Base-by-base conservation (phyloP, 2,113 vertebrate genomes). In the Rhinogobius similis region DNA sequence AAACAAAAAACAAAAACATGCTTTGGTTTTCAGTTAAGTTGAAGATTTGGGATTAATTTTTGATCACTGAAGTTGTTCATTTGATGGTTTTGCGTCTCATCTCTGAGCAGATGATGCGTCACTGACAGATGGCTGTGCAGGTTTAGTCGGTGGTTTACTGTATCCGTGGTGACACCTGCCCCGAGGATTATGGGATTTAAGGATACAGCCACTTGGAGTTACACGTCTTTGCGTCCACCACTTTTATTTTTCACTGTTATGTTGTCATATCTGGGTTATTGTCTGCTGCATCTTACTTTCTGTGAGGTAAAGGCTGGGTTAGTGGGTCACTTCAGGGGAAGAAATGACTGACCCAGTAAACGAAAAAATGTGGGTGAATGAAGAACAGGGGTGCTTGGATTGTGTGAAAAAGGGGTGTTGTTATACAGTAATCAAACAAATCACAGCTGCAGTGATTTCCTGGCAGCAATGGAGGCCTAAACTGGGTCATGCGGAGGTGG, bases 161-260 rank as follows among this genome's bases (percentile, higher is more conserved):
- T 58, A 29, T 29, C 55, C 55, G 1, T 58, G 13, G 55, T 14
- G 55, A 58, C 26, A 58, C 55, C 55, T 58, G 55, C 26, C 13
- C 26, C 5, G 26, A 58, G 55, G 55, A 58, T 58, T 58, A 29
- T 29, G 55, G 55, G 55, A 58, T 58, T 58, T 58, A 10, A 18
- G 6, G 26, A 27, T 18, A 29, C 55, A 16, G 26, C 26, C 24
- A 9, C 23, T 23, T 27, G 21, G 12, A 14, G 53, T 16, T 26
- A n/a, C n/a, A n/a, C n/a, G n/a, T n/a, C 21, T 55, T 12, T 29
- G 24, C 26, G 18, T 27, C 18, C 5, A 58, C 55, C 26, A 58
- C 55, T 58, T 14, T 8, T 26, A 10, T 10, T 26, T 24, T 14
- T 27, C 14, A 3, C 14, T 18, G 6, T 27, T 24, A 26, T 55